Conservation (phyloP, 2,797 vertebrate species). For the Rhinogobio ventralis region DNA sequence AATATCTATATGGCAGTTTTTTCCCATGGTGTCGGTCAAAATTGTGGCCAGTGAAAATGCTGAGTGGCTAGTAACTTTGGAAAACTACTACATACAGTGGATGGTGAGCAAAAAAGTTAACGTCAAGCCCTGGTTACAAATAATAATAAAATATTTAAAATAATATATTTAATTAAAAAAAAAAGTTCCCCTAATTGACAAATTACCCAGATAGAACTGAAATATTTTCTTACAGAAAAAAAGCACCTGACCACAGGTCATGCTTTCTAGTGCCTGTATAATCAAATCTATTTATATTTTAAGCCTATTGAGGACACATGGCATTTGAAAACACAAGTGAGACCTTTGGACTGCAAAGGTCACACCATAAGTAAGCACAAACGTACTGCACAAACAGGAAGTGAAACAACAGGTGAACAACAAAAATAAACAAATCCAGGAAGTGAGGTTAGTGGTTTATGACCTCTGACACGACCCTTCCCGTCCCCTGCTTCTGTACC, state of each 20-base stretch:
- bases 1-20: neutral
- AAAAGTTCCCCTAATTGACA: neutral
- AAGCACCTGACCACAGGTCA: neutral
- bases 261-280: neutral
- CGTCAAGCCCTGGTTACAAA: neutral
- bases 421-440: conserved; percentile 53
- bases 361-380: conserved; percentile 21
- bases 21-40: neutral
- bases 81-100: neutral
- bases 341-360: conserved; percentile 42
- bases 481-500: conserved; percentile 68
- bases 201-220: neutral
- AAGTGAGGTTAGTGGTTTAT: conserved; percentile 15
- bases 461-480: conserved; percentile 35
- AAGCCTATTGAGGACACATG: neutral
- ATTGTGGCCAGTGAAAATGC: neutral
- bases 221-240: neutral
- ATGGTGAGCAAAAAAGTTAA: neutral
- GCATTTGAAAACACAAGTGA: conserved; percentile 10
- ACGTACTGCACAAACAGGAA: conserved; percentile 45
- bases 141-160: neutral
- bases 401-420: conserved; percentile 37
- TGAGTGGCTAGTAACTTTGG: no score
- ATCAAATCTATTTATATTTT: conserved; percentile 1
- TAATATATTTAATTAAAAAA: neutral